phyloP scores from a whole-genome alignment of 2,888 invertebrate species.

The Agrotis exclamationis region DNA sequence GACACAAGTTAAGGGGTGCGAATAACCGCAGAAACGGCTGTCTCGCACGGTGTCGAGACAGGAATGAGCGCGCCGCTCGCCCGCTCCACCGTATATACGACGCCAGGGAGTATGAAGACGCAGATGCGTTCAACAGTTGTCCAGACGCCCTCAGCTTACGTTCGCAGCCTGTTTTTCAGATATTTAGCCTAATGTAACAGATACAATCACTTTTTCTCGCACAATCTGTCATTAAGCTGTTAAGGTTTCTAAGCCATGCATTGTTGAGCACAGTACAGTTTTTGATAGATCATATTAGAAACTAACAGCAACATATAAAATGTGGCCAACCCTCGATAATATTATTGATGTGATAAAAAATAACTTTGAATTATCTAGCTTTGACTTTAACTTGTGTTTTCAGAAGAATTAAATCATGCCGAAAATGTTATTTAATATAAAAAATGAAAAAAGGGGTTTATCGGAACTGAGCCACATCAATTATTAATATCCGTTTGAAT shows the following conservation, averaged over 20 bases:
- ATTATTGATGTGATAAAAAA: not conserved
- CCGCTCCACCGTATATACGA: constrained; percentile 69
- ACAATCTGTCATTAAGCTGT: not conserved
- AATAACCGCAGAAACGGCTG: constrained; percentile 61
- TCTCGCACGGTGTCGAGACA: constrained; percentile 64
- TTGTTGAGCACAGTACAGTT: not conserved
- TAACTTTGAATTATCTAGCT: no score
- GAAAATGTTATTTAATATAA: not conserved
- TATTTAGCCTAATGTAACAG: constrained; percentile 24
- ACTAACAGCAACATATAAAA: not conserved
- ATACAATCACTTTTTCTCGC: constrained; percentile 9
- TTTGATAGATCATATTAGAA: not conserved
- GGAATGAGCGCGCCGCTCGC: constrained; percentile 73
- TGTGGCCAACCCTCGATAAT: not conserved
- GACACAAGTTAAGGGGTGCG: constrained; percentile 56
- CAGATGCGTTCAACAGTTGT: constrained; percentile 89
- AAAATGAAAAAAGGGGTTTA: not conserved
- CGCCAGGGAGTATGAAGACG: constrained; percentile 72
- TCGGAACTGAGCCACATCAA: not conserved
- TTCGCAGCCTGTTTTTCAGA: constrained; percentile 58
- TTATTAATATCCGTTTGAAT: not conserved
- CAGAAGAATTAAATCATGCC: not conserved
- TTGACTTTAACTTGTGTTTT: no score
- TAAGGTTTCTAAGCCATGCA: no score
- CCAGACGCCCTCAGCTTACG: constrained; percentile 67